Conservation (phyloP, 2,113 vertebrate genomes). For the Mirounga angustirostris region DNA sequence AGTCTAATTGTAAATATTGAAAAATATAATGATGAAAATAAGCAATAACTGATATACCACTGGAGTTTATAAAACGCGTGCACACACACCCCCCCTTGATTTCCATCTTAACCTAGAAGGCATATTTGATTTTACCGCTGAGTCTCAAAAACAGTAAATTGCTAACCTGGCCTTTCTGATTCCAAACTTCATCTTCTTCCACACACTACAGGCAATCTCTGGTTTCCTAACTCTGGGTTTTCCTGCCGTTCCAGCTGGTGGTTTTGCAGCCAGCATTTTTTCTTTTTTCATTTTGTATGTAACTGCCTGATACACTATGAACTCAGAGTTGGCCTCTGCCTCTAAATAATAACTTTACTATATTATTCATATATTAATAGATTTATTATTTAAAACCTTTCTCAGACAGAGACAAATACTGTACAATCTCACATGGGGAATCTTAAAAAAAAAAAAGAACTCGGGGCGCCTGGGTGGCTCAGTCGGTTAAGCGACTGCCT, state of each 20-base stretch:
- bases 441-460: not conserved
- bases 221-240: not conserved
- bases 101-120: not conserved
- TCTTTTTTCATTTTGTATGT: constrained; percentile 25
- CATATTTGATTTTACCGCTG: not conserved
- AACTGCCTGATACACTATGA: constrained; percentile 2
- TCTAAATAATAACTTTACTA: not conserved
- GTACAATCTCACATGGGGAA: not conserved
- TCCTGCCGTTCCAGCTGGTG: not conserved
- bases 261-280: constrained; percentile 30
- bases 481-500: too few species aligned
- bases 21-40: not conserved
- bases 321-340: constrained; percentile 14
- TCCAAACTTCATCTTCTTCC: not conserved
- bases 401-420: not conserved
- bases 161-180: not conserved
- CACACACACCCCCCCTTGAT: not conserved
- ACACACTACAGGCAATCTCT: not conserved
- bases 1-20: not conserved
- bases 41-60: not conserved
- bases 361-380: not conserved
- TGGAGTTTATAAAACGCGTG: constrained; percentile 12
- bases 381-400: not conserved
- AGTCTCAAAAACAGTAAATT: constrained; percentile 35
- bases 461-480: too few species aligned